Conservation (phyloP, 2,113 vertebrate genomes). For the Formicarius rufipectus region DNA sequence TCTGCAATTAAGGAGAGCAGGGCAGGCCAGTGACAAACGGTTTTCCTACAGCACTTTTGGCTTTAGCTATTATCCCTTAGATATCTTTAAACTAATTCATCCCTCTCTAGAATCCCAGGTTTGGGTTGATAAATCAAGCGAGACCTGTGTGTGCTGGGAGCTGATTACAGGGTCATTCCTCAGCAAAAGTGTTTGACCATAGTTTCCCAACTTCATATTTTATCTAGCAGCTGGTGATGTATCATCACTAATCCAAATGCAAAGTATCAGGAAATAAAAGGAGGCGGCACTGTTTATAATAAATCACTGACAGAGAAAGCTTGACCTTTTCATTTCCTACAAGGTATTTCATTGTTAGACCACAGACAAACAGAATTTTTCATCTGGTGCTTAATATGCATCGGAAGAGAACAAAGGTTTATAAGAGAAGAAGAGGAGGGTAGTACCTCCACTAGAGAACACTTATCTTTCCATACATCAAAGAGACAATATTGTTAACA, state of each 20-base stretch:
- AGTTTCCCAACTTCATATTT: conserved; percentile 76
- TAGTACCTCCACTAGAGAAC: conserved; percentile 16
- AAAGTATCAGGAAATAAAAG: conserved; percentile 70
- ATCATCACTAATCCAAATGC: conserved; percentile 67
- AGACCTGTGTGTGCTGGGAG: conserved; percentile 54
- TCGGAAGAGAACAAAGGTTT: conserved; percentile 69
- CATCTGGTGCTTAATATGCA: conserved; percentile 71
- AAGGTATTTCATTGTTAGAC: conserved; percentile 74
- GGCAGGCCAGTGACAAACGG: conserved; percentile 65
- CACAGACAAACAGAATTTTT: conserved; percentile 74
- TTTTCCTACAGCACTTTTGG: conserved; percentile 56
- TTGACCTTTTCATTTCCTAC: conserved; percentile 72
- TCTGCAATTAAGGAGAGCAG: conserved; percentile 70
- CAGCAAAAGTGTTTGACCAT: conserved; percentile 58
- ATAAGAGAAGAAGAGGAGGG: conserved; percentile 43
- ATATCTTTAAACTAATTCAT: conserved; percentile 70
- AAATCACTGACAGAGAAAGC: conserved; percentile 70
- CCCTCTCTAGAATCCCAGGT: conserved; percentile 48
- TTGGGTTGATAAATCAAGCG: conserved; percentile 75
- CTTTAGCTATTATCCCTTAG: conserved; percentile 56
- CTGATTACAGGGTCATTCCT: conserved; percentile 70
- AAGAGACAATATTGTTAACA: conserved; percentile 11
- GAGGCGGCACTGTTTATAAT: conserved; percentile 69
- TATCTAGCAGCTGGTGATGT: conserved; percentile 65
- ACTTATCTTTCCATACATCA: conserved; percentile 40